Evolutionary conservation across 2,888 invertebrate species (phyloP), one percentile per base, ranked within the genome.

Genomic region (Dendrolimus houi): DNA sequence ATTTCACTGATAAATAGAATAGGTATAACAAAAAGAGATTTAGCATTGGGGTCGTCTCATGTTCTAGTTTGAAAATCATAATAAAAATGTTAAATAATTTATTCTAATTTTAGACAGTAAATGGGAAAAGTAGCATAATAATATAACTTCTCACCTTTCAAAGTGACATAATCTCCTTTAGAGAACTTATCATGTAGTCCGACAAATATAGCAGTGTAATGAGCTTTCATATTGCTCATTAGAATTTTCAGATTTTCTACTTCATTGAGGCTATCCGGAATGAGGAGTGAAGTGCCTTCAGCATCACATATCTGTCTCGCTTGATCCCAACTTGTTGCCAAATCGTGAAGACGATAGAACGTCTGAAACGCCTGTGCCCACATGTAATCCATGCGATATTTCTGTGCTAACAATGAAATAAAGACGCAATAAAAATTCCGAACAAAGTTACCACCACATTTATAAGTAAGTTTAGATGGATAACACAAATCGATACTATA

Each of bases 361-460:
- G 78, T 77, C 60, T 72, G 64, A 54, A 72, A 76, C n/a, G 70
- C 58, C 52, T 75, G 71, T 7, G 79, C 77, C 74, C 74, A 81
- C 77, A 80, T 74, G 60, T 80, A 81, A 61, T 79, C 81, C 67
- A 70, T 62, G 55, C 79, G 74, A 63, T 75, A 82, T 67, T 76
- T 75, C 63, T 77, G 73, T 41, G 74, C 80, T 80, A 62, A 58
- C 59, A 29, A 29, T 29, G 29, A 2, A 29, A 29, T 6, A 29
- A 29, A 29, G 3, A 1, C 3, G 6, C 29, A 29, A 29, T 29
- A 29, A 29, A 29, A 29, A 29, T 6, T 29, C 29, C 29, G 0
- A 29, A 29, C 29, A 29, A 29, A 29, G 6, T 6, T 29, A 29
- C 29, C 3, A 29, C 3, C 29, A 29, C 29, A 6, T 29, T 29